A percentile compares a stretch with the other conserved stretches of the same genome.
These are phyloP conservation scores for Pinna nobilis DNA, from an alignment of 1,140 invertebrate species.

Conservation along the genomic window DNA sequence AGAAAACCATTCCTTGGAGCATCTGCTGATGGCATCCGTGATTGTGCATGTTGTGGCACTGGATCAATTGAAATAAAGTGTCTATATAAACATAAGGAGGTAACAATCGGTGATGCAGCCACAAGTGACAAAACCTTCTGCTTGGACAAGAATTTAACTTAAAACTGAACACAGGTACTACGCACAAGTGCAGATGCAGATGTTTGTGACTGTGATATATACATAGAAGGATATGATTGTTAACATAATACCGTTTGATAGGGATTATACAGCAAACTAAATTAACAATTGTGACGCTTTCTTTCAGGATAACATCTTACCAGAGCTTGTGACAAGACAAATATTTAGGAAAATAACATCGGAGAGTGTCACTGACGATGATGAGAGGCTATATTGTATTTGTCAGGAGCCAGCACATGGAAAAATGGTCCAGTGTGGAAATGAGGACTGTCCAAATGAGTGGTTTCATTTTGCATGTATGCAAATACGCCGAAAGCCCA, in stretches of 20 bases:
- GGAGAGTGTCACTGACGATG: too few species aligned
- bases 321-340: constrained; percentile 1
- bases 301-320: not conserved
- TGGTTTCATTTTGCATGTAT: too few species aligned
- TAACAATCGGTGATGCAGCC: constrained; percentile 1
- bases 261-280: not conserved
- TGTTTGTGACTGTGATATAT: constrained; percentile 18
- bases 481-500: too few species aligned
- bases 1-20: constrained; percentile 1
- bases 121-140: constrained; percentile 19
- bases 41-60: constrained; percentile 33
- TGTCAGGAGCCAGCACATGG: too few species aligned
- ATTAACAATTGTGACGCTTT: not conserved
- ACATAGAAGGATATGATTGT: too few species aligned
- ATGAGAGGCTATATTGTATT: too few species aligned
- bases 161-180: constrained; percentile 28
- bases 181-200: constrained; percentile 38
- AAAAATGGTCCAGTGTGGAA: too few species aligned
- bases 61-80: constrained; percentile 40
- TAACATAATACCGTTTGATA: not conserved
- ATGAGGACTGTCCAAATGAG: too few species aligned
- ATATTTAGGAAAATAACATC: too few species aligned
- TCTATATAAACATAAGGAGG: constrained; percentile 24
- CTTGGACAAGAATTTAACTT: constrained; percentile 29
- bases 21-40: not conserved